These are phyloP conservation scores for Hemibagrus wyckioides DNA, from an alignment of 2,113 vertebrate species.

Conservation along the genomic window DNA sequence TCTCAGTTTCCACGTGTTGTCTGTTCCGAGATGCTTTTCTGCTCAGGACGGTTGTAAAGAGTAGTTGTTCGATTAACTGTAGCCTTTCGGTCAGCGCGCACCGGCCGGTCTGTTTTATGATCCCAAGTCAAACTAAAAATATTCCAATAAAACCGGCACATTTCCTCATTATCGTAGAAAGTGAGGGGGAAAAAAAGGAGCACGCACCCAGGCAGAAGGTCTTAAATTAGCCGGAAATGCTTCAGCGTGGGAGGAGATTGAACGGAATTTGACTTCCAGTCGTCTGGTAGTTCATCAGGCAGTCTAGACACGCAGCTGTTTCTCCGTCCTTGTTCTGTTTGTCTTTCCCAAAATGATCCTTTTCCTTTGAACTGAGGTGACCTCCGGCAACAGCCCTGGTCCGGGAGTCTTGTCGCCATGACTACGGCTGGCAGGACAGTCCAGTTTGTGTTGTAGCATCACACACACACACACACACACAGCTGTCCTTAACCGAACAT, in stretches of 20 bases:
- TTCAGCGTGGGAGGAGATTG: slow-evolving; percentile 18
- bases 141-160: neutral
- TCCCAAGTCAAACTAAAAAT: too few relatives aligned
- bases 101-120: neutral
- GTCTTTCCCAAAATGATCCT: neutral
- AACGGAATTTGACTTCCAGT: slow-evolving; percentile 3
- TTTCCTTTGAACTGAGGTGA: slow-evolving; percentile 25
- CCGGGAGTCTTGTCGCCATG: slow-evolving; percentile 36
- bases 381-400: neutral
- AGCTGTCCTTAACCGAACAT: neutral
- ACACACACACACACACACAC: neutral
- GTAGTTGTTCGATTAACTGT: neutral
- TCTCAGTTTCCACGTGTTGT: neutral
- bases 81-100: neutral
- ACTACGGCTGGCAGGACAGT: slow-evolving; percentile 34
- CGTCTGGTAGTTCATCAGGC: slow-evolving; percentile 1
- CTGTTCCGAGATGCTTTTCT: neutral
- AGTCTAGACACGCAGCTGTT: slow-evolving; percentile 2
- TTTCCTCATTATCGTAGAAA: neutral
- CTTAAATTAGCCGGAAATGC: slow-evolving; percentile 1
- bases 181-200: too few relatives aligned
- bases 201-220: neutral
- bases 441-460: slow-evolving; percentile 16
- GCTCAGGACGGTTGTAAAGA: neutral
- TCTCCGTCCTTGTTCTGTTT: neutral